Percentiles rank a stretch among this genome's conserved stretches.
Evolutionary conservation across 2,113 vertebrate species (phyloP).

Genomic region (Proteles cristata): DNA sequence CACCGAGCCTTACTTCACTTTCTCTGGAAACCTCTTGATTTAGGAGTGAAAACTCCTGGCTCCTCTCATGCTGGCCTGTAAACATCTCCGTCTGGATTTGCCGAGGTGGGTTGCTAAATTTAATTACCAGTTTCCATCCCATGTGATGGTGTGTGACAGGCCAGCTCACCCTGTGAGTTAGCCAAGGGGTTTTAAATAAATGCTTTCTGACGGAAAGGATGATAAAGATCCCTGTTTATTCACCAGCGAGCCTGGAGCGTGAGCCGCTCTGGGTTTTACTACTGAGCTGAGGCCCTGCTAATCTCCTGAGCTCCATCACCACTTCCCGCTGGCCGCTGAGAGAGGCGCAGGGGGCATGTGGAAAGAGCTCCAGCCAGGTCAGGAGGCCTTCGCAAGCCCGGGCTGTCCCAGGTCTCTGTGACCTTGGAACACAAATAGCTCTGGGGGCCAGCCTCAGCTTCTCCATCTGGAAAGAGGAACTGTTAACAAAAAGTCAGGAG

Average conservation of each 20-base stretch:
- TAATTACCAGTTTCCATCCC: slow-evolving; percentile 84
- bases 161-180: slow-evolving; percentile 83
- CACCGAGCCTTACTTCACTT: slow-evolving; percentile 42
- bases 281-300: slow-evolving; percentile 54
- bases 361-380: slow-evolving; percentile 9
- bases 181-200: slow-evolving; percentile 86
- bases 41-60: slow-evolving; percentile 56
- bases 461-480: slow-evolving; percentile 13
- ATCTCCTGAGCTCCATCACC: slow-evolving; percentile 65
- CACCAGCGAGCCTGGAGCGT: slow-evolving; percentile 72
- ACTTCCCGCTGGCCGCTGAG: slow-evolving; percentile 71
- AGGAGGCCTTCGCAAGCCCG: background rate
- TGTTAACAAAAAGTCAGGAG: background rate
- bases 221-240: slow-evolving; percentile 84
- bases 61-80: slow-evolving; percentile 53
- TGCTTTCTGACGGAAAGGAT: slow-evolving; percentile 85
- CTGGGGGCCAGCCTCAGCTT: background rate
- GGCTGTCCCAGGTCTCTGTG: slow-evolving; percentile 27
- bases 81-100: slow-evolving; percentile 69
- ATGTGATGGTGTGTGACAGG: slow-evolving; percentile 83
- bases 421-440: slow-evolving; percentile 65
- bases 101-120: slow-evolving; percentile 83
- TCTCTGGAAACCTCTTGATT: slow-evolving; percentile 66
- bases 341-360: background rate
- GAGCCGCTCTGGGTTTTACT: slow-evolving; percentile 59